Conservation (phyloP, 2,113 vertebrate species). For the Siniperca knerii region DNA sequence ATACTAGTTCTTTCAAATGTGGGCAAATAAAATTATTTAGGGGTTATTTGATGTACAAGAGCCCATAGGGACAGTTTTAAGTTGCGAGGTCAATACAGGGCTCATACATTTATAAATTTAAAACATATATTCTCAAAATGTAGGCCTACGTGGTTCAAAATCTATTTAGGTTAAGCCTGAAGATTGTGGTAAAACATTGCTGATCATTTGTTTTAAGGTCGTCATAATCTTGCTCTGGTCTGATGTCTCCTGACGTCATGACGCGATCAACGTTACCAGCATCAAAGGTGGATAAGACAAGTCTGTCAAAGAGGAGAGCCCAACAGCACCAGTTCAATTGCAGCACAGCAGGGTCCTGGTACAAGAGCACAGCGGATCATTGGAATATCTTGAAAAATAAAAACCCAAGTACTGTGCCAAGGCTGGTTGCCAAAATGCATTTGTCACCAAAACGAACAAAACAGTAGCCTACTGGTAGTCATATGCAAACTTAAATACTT, state of each 20-base stretch:
- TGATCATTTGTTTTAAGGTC: neutral
- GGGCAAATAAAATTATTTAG: neutral
- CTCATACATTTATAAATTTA: too few species aligned
- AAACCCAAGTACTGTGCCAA: neutral
- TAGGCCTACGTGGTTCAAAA: too few species aligned
- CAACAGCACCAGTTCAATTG: neutral
- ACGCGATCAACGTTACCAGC: neutral
- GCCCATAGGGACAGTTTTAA: neutral
- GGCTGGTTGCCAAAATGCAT: neutral
- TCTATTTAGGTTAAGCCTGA: neutral
- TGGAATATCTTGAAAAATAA: neutral
- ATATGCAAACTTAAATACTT: constrained; percentile 31
- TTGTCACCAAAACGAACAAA: neutral
- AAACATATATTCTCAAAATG: too few species aligned
- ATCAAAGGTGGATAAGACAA: neutral
- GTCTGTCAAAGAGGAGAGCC: neutral
- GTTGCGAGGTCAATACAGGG: too few species aligned
- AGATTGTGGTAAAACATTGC: neutral
- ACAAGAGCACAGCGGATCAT: neutral
- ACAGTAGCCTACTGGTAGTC: too few species aligned
- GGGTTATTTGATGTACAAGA: neutral
- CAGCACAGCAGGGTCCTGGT: neutral
- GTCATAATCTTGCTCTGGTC: neutral
- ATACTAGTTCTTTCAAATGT: neutral
- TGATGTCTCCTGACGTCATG: neutral